A percentile compares a stretch with the other conserved stretches of the same genome.
phyloP scores from a whole-genome alignment of 2,888 invertebrate genomes.

The Sphaerophoria rueppellii region DNA sequence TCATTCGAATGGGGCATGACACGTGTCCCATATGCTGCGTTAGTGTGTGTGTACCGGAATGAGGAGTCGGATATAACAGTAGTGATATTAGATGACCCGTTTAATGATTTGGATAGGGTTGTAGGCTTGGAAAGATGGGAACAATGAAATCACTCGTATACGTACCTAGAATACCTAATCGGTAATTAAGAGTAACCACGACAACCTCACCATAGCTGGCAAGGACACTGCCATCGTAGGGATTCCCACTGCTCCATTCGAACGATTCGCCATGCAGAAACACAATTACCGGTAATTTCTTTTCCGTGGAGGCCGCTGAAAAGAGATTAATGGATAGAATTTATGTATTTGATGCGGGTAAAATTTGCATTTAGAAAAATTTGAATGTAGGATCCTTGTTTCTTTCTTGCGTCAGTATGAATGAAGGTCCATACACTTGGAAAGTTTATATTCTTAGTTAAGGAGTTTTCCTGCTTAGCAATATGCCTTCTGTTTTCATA shows the following conservation, averaged over 20 bases:
- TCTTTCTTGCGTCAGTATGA: no score
- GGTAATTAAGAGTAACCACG: constrained; percentile 98
- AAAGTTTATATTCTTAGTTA: no score
- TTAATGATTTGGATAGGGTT: not conserved
- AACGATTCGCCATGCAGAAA: constrained; percentile 86
- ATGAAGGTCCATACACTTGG: no score
- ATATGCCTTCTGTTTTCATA: no score
- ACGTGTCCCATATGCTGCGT: constrained; percentile 36
- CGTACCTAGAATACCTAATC: constrained; percentile 93
- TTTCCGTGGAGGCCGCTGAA: constrained; percentile 81
- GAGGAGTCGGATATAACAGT: constrained; percentile 5
- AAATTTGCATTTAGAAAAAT: not conserved
- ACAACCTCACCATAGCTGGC: constrained; percentile 95
- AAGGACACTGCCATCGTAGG: constrained; percentile 97
- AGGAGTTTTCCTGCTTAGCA: no score
- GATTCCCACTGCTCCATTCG: constrained; percentile 98
- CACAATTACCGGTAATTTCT: constrained; percentile 82
- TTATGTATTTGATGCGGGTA: not conserved
- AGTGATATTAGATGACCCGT: constrained; percentile 35
- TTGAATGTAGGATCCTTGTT: no score
- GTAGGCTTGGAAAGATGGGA: not conserved
- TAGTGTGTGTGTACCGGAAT: not conserved
- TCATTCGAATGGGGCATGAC: constrained; percentile 56
- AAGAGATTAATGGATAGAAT: constrained; percentile 17
- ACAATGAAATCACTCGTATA: constrained; percentile 56